Evolutionary conservation across 1,140 invertebrate species (phyloP), one percentile per base, ranked within the genome.

Genomic region (Procambarus virginalis): DNA sequence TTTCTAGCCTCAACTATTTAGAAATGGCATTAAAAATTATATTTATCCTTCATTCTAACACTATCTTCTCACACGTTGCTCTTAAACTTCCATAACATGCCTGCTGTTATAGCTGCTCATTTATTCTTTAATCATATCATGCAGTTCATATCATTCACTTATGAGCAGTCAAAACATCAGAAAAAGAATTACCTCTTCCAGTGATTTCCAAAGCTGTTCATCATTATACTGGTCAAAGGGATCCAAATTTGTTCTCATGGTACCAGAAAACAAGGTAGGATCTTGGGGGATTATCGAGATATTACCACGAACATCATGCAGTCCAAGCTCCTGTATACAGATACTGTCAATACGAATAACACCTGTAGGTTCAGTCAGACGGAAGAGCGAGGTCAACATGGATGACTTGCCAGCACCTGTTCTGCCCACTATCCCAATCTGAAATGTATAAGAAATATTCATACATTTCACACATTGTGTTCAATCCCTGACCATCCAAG

Each of bases 351-450:
- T 95, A 55, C 95, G 93, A 84, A 97, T 96, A 17, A 94, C 94
- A 17, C 97, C 97, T 84, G 94, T 94, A 81, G 92, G 93, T 70
- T 96, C 94, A 2, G 96, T 94, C 73, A 97, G 95, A 60, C 96
- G 95, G 81, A 96, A 96, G 12, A 97, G 94, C 2, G 96, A 95
- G 93, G 97, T 95, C 8, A 96, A 95, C 70, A 97, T 93, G 0
- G 97, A 96, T 9, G 97, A 97, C 93, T 97, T 97, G 3, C 97
- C 97, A 93, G 96, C 96, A 73, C 97, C 97, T 75, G 96, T 97
- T 79, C 96, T 94, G 5, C 97, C 97, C 93, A 96, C 97, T 92
- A 97, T 96, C 45, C 96, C 97, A 83, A 97, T 95, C 96, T 97
- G 88, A 68, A 64, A 79, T 4, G 22, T 46, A 77, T 5, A 91